These are phyloP conservation scores for Pygmarrhopalites habei DNA, from an alignment of 1,140 invertebrate species.

Conservation along the genomic window DNA sequence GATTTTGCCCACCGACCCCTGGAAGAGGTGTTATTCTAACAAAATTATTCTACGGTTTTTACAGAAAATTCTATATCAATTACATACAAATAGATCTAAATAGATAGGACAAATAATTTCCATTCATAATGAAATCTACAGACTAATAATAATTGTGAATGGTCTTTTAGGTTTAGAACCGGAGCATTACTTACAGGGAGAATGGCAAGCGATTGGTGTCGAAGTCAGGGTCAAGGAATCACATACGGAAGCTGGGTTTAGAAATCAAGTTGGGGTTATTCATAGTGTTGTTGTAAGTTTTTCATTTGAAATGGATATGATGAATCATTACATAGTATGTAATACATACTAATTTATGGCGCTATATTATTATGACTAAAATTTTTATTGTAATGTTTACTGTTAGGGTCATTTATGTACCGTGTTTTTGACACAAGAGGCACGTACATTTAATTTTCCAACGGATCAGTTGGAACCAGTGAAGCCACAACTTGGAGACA, in stretches of 20 bases:
- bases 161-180: no score
- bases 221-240: constrained; percentile 72
- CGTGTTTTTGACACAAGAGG: constrained; percentile 74
- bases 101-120: no score
- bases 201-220: constrained; percentile 92
- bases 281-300: constrained; percentile 66
- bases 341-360: no score
- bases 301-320: no score
- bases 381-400: no score
- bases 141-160: background rate
- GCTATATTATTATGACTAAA: no score
- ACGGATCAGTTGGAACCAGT: constrained; percentile 84
- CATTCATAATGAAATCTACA: no score
- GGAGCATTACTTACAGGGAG: constrained; percentile 46
- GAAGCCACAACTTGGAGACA: constrained; percentile 60
- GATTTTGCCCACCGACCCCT: constrained; percentile 69
- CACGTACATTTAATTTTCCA: constrained; percentile 73
- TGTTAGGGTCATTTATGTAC: constrained; percentile 38
- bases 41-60: no score
- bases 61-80: no score
- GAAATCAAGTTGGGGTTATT: constrained; percentile 80
- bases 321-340: no score
- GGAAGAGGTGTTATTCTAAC: constrained; percentile 60
- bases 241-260: constrained; percentile 72
- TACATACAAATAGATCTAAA: no score